Evolutionary conservation across 2,797 vertebrate genomes (phyloP).

Genomic region (Sardinella longiceps): DNA sequence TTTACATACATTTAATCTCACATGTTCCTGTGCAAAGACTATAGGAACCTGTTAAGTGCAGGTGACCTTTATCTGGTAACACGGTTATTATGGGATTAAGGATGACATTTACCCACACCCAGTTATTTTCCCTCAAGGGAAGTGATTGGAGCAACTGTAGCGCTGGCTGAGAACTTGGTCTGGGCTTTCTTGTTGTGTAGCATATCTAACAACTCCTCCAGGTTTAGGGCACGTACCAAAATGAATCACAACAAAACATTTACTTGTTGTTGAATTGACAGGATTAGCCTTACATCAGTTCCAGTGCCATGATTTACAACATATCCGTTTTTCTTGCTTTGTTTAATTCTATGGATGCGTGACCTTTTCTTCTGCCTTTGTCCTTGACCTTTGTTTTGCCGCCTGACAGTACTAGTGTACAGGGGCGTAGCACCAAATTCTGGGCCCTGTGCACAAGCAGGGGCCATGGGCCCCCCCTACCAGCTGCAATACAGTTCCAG

Average conservation of each 20-base stretch:
- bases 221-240: neutral
- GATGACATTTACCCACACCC: conserved; percentile 55
- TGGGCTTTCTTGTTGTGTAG: neutral
- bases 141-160: neutral
- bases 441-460: too few species aligned
- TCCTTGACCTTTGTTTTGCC: neutral
- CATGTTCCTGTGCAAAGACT: neutral
- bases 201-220: neutral
- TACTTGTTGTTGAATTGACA: neutral
- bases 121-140: conserved; percentile 1
- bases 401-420: too few species aligned
- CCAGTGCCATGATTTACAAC: neutral
- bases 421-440: too few species aligned
- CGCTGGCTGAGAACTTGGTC: neutral
- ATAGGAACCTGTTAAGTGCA: neutral
- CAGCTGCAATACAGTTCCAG: too few species aligned
- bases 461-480: too few species aligned
- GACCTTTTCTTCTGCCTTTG: neutral
- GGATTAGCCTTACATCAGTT: neutral
- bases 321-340: neutral
- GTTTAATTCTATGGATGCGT: neutral
- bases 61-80: conserved; percentile 50
- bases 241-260: neutral
- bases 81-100: conserved; percentile 48
- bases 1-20: neutral